Evolutionary conservation across 2,888 invertebrate genomes (phyloP).

Genomic region (Aplocera efformata): DNA sequence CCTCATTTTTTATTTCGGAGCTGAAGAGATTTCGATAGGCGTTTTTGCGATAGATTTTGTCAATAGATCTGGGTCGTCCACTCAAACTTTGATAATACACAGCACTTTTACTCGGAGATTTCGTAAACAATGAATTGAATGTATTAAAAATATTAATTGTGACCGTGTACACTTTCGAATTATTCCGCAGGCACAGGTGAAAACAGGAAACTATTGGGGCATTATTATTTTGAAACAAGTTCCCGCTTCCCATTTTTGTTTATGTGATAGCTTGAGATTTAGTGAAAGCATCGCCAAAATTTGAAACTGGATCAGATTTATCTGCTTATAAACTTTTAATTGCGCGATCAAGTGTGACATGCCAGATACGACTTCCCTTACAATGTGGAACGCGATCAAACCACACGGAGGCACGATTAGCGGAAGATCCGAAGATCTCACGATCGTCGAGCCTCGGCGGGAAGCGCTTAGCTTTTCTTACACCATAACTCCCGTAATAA

Average conservation of each 20-base stretch:
- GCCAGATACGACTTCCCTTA: too few species aligned
- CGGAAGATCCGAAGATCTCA: slow-evolving; percentile 3
- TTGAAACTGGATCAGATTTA: too few species aligned
- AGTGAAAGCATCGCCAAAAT: too few species aligned
- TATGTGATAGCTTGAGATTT: too few species aligned
- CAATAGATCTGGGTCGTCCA: slow-evolving; percentile 67
- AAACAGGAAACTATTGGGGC: too few species aligned
- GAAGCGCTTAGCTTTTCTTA: slow-evolving; percentile 17
- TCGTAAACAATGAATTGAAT: slow-evolving; percentile 38
- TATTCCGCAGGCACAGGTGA: background rate
- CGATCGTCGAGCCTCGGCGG: slow-evolving; percentile 3
- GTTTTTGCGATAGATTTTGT: slow-evolving; percentile 58
- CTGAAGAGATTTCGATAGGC: slow-evolving; percentile 37
- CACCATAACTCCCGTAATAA: slow-evolving; percentile 25
- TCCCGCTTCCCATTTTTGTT: too few species aligned
- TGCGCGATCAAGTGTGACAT: too few species aligned
- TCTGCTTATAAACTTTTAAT: too few species aligned
- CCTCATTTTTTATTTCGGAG: slow-evolving; percentile 57
- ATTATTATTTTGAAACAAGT: too few species aligned
- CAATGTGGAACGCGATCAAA: too few species aligned
- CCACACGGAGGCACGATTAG: background rate
- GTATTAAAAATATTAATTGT: slow-evolving; percentile 13
- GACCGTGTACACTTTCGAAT: slow-evolving; percentile 7
- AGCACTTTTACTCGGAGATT: slow-evolving; percentile 38
- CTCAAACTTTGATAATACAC: slow-evolving; percentile 59